Percentiles rank a stretch among this genome's conserved stretches.
phyloP scores from a whole-genome alignment of 1,140 invertebrate species.

The Platorchestia sp. region DNA sequence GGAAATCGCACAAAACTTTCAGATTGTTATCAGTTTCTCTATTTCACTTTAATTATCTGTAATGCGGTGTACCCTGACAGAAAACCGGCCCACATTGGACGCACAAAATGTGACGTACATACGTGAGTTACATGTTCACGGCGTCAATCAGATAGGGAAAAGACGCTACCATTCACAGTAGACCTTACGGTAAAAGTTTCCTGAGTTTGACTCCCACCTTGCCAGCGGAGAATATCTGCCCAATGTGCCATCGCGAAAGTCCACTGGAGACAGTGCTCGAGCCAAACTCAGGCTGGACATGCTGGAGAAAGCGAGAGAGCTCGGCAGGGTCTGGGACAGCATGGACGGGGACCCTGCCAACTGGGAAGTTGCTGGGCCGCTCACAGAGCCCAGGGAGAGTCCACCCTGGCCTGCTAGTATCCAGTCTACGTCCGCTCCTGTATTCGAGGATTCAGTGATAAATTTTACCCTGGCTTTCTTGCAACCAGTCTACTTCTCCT shows the following conservation, averaged over 20 bases:
- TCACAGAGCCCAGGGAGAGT: slow-evolving; percentile 4
- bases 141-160: too few relatives aligned
- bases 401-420: not conserved
- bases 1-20: too few relatives aligned
- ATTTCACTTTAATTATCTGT: too few relatives aligned
- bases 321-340: not conserved
- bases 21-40: too few relatives aligned
- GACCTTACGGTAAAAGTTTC: too few relatives aligned
- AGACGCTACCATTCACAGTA: too few relatives aligned
- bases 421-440: slow-evolving; percentile 46
- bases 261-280: not conserved
- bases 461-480: not conserved
- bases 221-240: not conserved
- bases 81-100: too few relatives aligned
- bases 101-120: too few relatives aligned
- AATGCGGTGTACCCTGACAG: too few relatives aligned
- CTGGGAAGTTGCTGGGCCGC: not conserved
- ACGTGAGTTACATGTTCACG: too few relatives aligned
- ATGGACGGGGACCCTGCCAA: not conserved
- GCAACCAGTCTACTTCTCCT: too few relatives aligned
- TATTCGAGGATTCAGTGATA: not conserved
- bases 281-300: not conserved
- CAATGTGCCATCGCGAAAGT: not conserved
- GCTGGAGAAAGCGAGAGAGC: slow-evolving; percentile 15
- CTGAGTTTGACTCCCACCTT: too few relatives aligned